Conservation (phyloP, 2,888 invertebrate genomes). For the Napeogenes sylphis region DNA sequence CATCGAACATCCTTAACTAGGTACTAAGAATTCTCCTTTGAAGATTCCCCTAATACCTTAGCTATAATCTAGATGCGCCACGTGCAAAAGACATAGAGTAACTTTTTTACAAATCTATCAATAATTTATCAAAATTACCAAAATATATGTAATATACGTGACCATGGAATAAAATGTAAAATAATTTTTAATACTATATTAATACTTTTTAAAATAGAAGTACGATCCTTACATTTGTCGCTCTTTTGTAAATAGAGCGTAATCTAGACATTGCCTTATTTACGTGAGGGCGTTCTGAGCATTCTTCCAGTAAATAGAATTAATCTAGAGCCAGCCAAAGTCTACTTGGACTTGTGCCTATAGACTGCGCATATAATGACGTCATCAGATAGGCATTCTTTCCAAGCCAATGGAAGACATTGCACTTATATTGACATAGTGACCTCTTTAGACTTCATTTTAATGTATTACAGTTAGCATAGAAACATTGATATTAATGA, state of each 20-base stretch:
- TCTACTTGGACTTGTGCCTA: slow-evolving; percentile 49
- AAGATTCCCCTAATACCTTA: slow-evolving; percentile 71
- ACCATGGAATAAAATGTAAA: no score
- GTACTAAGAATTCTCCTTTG: slow-evolving; percentile 70
- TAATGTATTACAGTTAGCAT: neutral
- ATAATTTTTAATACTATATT: no score
- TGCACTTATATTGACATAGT: slow-evolving; percentile 8
- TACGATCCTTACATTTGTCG: no score
- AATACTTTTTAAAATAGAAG: no score
- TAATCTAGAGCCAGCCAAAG: slow-evolving; percentile 35
- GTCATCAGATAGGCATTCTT: slow-evolving; percentile 37
- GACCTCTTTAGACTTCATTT: neutral
- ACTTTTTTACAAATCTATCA: neutral
- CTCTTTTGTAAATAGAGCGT: neutral
- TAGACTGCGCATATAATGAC: slow-evolving; percentile 48
- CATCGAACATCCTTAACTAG: slow-evolving; percentile 76
- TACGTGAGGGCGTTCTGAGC: slow-evolving; percentile 9
- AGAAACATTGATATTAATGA: neutral
- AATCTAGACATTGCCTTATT: neutral
- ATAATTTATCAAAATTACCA: no score
- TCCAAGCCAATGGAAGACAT: slow-evolving; percentile 16
- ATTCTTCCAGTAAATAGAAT: slow-evolving; percentile 19
- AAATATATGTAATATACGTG: no score
- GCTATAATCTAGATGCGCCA: slow-evolving; percentile 65
- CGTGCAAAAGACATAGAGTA: slow-evolving; percentile 22